Conservation (phyloP, 1,140 invertebrate species). For the Babylonia areolata region DNA sequence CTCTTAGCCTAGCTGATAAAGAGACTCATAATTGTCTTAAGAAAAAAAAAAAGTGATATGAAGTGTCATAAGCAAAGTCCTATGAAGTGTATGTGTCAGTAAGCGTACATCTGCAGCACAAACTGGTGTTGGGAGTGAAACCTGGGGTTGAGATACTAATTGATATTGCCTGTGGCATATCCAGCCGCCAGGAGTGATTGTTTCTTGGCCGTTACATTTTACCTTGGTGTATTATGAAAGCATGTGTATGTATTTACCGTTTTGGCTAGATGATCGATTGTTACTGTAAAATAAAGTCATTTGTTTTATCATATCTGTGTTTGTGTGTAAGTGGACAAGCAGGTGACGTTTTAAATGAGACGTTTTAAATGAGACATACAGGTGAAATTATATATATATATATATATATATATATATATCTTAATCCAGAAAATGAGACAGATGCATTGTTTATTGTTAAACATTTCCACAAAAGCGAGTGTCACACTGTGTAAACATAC, state of each 20-base stretch:
- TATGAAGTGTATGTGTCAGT: background rate
- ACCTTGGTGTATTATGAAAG: background rate
- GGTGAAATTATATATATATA: no score
- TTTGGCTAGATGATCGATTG: background rate
- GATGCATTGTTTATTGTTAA: no score
- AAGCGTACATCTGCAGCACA: background rate
- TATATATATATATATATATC: no score
- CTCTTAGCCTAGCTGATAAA: background rate
- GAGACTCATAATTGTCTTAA: background rate
- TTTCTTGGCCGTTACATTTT: background rate
- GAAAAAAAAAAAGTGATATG: background rate
- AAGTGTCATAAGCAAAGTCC: background rate
- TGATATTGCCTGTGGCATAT: background rate
- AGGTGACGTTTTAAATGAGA: no score
- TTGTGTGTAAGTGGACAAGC: background rate
- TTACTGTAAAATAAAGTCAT: conserved; percentile 13
- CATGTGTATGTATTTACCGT: background rate
- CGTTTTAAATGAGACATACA: no score
- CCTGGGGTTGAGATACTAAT: background rate
- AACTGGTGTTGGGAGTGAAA: background rate
- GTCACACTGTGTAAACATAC: no score
- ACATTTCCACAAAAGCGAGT: no score
- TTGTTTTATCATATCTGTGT: background rate
- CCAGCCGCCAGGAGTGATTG: background rate
- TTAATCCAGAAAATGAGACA: no score